phyloP scores from a whole-genome alignment of 2,888 invertebrate genomes.

The Toxonevra muliebris region DNA sequence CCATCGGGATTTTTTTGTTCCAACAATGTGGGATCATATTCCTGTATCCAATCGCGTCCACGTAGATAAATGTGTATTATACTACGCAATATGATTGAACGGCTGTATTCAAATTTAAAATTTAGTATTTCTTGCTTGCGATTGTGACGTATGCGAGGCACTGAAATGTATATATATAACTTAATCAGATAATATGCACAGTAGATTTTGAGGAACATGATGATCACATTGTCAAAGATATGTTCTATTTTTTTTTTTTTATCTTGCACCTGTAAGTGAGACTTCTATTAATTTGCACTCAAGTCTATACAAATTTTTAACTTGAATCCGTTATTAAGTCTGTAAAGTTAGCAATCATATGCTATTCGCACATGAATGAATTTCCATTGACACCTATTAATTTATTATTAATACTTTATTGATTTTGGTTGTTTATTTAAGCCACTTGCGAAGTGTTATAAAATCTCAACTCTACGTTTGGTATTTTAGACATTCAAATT shows the following conservation, averaged over 20 bases:
- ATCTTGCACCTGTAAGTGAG: too few relatives aligned
- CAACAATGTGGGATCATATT: slow-evolving; percentile 49
- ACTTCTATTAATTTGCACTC: neutral
- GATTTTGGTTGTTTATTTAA: too few relatives aligned
- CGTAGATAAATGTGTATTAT: slow-evolving; percentile 60
- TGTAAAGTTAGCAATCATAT: neutral
- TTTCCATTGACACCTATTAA: too few relatives aligned
- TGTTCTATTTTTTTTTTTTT: too few relatives aligned
- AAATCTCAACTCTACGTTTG: too few relatives aligned
- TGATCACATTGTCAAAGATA: too few relatives aligned
- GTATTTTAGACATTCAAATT: too few relatives aligned
- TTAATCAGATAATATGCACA: neutral
- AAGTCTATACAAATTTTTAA: neutral
- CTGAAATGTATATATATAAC: slow-evolving; percentile 39
- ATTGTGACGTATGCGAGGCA: slow-evolving; percentile 55
- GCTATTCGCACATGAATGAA: too few relatives aligned
- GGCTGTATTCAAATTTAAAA: slow-evolving; percentile 55
- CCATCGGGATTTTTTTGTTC: slow-evolving; percentile 35
- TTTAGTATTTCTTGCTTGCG: slow-evolving; percentile 58
- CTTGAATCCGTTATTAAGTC: neutral
- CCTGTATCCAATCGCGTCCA: slow-evolving; percentile 59
- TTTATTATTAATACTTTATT: too few relatives aligned
- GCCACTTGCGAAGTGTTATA: too few relatives aligned
- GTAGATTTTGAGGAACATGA: too few relatives aligned
- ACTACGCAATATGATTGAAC: slow-evolving; percentile 55